Percentiles rank a stretch among this genome's conserved stretches.
These are phyloP conservation scores for Erynnis tages DNA, from an alignment of 2,888 invertebrate genomes.

Conservation along the genomic window DNA sequence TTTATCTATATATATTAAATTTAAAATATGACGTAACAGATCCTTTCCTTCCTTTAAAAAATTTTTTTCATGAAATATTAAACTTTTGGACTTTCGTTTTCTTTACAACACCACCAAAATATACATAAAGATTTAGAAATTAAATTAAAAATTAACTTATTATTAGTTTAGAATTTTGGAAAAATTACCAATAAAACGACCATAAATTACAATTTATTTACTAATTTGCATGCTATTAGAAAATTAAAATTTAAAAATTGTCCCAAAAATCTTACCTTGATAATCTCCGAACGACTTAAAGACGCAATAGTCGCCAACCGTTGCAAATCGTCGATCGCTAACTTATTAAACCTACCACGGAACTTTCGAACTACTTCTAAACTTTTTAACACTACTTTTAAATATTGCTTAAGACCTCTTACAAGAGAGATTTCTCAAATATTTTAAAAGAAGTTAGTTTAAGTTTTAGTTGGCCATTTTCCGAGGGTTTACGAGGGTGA, in stretches of 20 bases:
- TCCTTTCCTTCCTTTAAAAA: too few relatives aligned
- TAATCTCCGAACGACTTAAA: conserved; percentile 31
- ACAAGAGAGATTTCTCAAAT: conserved; percentile 34
- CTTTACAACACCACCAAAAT: too few relatives aligned
- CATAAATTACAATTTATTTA: too few relatives aligned
- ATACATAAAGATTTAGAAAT: too few relatives aligned
- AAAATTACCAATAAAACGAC: too few relatives aligned
- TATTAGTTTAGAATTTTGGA: too few relatives aligned
- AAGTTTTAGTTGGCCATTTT: conserved; percentile 28
- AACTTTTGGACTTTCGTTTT: too few relatives aligned
- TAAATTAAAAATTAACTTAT: too few relatives aligned
- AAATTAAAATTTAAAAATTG: not conserved
- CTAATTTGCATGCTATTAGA: too few relatives aligned
- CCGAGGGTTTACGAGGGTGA: conserved; percentile 31
- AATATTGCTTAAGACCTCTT: conserved; percentile 45
- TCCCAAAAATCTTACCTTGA: conserved; percentile 49
- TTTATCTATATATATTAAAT: too few relatives aligned
- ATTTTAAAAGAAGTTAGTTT: conserved; percentile 31
- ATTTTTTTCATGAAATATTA: too few relatives aligned
- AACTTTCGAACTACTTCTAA: conserved; percentile 22
- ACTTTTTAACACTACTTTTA: conserved; percentile 37
- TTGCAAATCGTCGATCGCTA: not conserved
- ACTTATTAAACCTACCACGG: not conserved
- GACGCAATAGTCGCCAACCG: not conserved
- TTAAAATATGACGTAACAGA: too few relatives aligned